phyloP scores from a whole-genome alignment of 2,797 vertebrate genomes.

The Muraenolepis orangiensis region DNA sequence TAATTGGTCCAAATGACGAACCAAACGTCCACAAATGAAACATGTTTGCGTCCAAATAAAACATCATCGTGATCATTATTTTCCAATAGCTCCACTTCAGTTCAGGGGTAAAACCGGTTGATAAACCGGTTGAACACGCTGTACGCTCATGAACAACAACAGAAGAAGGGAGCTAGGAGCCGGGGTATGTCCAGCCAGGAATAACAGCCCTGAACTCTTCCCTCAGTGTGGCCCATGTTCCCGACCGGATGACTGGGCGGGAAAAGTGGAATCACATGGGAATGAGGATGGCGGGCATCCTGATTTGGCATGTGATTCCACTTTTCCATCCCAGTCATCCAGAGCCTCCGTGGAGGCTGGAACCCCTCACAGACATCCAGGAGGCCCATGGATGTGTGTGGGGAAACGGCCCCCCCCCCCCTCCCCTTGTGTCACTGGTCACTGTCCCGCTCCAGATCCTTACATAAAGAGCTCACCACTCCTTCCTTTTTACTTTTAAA shows the following conservation, averaged over 20 bases:
- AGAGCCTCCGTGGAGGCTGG: constrained; percentile 32
- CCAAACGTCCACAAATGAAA: background rate
- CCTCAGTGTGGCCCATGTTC: constrained; percentile 30
- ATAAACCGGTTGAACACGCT: too few species aligned
- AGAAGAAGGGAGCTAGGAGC: constrained; percentile 40
- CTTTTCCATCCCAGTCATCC: constrained; percentile 45
- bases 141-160: constrained; percentile 38
- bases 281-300: too few species aligned
- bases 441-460: too few species aligned
- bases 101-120: constrained; percentile 13
- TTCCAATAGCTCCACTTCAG: constrained; percentile 18
- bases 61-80: constrained; percentile 2
- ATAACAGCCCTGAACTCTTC: constrained; percentile 49
- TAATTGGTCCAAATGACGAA: constrained; percentile 9
- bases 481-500: too few species aligned
- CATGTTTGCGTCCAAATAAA: too few species aligned
- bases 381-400: constrained; percentile 24
- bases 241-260: too few species aligned
- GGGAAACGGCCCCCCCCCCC: background rate
- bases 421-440: background rate
- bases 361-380: constrained; percentile 12
- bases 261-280: too few species aligned
- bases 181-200: constrained; percentile 47
- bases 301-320: constrained; percentile 5
- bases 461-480: too few species aligned